Percentiles rank a stretch among this genome's conserved stretches.
Conservation (phyloP, 2,797 vertebrate genomes). For the Pseudochirops corinnae region DNA sequence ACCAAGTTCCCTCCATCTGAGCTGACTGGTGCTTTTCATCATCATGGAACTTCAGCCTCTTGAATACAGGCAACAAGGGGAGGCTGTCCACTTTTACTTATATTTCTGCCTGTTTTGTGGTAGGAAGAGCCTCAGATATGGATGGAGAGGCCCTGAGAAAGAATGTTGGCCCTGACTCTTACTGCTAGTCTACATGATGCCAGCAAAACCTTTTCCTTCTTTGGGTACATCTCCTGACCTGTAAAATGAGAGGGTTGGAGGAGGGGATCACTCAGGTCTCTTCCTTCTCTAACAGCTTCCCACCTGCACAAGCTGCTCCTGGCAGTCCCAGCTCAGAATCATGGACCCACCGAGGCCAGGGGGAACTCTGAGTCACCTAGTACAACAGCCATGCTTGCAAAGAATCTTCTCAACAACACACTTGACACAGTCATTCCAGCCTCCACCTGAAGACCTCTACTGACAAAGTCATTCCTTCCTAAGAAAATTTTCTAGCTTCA, state of each 20-base stretch:
- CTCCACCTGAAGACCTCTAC: not conserved
- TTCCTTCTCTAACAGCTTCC: not conserved
- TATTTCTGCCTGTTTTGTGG: not conserved
- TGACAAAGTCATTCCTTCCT: not conserved
- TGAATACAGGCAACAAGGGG: not conserved
- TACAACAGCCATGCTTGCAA: not conserved
- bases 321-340: not conserved
- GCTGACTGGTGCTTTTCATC: not conserved
- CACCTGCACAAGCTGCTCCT: not conserved
- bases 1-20: not conserved
- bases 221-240: not conserved
- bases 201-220: not conserved
- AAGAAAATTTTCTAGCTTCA: not conserved
- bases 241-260: not conserved
- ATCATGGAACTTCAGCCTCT: not conserved
- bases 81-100: not conserved
- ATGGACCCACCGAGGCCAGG: fast-evolving
- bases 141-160: not conserved
- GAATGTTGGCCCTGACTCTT: not conserved
- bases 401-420: not conserved
- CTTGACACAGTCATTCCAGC: not conserved
- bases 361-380: not conserved
- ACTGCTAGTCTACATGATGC: not conserved
- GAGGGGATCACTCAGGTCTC: not conserved
- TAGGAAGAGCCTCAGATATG: not conserved